phyloP scores from a whole-genome alignment of 1,140 invertebrate genomes.

The Zaprionus davidi region DNA sequence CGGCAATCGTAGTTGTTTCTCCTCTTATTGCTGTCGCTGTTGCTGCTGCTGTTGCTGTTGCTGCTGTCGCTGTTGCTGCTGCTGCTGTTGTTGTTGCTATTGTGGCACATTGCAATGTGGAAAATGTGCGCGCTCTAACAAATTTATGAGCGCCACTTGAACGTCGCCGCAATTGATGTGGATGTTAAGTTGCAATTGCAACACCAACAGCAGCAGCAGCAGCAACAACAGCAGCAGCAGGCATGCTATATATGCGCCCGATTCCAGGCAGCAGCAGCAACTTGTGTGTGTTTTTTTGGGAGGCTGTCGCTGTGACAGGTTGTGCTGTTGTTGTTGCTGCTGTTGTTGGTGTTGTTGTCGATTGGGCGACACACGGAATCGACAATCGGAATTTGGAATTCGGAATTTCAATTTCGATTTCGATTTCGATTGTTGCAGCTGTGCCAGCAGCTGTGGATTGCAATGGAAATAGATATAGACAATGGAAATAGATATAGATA shows the following conservation, averaged over 20 bases:
- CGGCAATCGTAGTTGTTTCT: conserved; percentile 34
- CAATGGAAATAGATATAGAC: too few relatives aligned
- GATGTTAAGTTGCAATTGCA: conserved; percentile 59
- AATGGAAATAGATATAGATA: conserved; percentile 13
- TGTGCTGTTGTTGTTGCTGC: conserved; percentile 31
- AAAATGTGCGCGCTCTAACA: conserved; percentile 73
- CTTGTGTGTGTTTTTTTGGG: conserved; percentile 17
- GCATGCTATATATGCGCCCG: not conserved
- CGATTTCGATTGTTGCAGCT: conserved; percentile 44
- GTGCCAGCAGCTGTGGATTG: conserved; percentile 15
- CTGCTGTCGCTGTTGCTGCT: conserved; percentile 2
- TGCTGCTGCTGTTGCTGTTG: conserved; percentile 12
- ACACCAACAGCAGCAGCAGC: conserved; percentile 52
- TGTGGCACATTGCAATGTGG: conserved; percentile 67
- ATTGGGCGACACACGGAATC: conserved; percentile 42
- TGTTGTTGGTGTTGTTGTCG: conserved; percentile 31
- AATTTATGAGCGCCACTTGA: conserved; percentile 74
- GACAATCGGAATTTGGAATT: conserved; percentile 24
- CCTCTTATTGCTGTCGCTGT: conserved; percentile 5
- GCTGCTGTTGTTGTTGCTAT: conserved; percentile 19
- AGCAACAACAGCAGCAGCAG: conserved; percentile 6
- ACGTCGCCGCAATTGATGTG: conserved; percentile 57
- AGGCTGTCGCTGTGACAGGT: conserved; percentile 60
- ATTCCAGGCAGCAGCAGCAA: not conserved
- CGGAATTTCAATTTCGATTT: conserved; percentile 32